These are phyloP conservation scores for Palythoa caribaeorum DNA, from an alignment of 92 coral and sea anemone species.

Conservation along the genomic window DNA sequence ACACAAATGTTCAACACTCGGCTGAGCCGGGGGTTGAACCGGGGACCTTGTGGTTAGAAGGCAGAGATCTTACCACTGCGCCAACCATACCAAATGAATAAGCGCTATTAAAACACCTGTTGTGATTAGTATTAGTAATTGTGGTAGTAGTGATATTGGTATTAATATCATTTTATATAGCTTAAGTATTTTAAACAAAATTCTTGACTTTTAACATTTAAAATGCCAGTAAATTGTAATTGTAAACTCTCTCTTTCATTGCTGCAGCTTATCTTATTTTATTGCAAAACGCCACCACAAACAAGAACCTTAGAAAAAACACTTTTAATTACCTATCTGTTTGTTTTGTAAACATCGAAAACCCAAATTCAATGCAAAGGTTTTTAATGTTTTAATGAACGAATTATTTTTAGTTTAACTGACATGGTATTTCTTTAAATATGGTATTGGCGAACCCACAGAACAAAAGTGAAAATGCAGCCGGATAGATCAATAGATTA, in stretches of 20 bases:
- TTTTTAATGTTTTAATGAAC: neutral
- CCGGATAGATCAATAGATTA: neutral
- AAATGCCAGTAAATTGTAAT: neutral
- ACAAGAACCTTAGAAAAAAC: neutral
- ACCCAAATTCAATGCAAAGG: too few species aligned
- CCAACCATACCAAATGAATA: too few species aligned
- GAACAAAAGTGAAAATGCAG: neutral
- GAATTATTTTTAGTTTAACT: neutral
- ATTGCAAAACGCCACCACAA: neutral
- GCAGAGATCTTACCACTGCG: too few species aligned
- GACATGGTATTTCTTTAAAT: neutral
- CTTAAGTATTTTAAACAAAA: neutral
- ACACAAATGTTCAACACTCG: too few species aligned
- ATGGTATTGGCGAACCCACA: neutral
- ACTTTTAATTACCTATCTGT: neutral
- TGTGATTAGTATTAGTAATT: neutral
- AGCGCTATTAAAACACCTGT: neutral
- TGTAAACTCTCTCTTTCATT: neutral
- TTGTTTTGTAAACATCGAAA: too few species aligned
- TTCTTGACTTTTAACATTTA: neutral
- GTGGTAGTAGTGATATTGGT: neutral
- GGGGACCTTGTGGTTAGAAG: too few species aligned
- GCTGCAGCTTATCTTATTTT: neutral
- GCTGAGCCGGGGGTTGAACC: too few species aligned
- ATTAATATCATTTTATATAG: neutral